A percentile compares a stretch with the other conserved stretches of the same genome.
phyloP scores from a whole-genome alignment of 2,888 invertebrate species.

The Ctenicera cuprea region DNA sequence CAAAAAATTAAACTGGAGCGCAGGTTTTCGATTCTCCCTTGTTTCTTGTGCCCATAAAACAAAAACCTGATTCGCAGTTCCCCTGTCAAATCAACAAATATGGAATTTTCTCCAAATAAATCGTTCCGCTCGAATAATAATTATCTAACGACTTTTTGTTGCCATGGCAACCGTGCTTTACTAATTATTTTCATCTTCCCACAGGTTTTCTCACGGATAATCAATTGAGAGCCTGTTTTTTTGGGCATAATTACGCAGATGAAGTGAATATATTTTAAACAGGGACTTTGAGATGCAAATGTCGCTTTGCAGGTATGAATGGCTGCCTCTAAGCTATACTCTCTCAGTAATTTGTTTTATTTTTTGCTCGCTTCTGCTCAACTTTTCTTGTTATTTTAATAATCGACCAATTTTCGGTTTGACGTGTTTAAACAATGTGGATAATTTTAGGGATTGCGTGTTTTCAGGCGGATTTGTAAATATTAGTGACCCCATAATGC shows the following conservation, averaged over 20 bases:
- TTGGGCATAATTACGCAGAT: slow-evolving; percentile 44
- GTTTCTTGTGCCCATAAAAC: slow-evolving; percentile 22
- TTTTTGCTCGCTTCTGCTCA: slow-evolving; percentile 27
- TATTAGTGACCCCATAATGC: not conserved
- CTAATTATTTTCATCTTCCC: slow-evolving; percentile 49
- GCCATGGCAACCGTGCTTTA: slow-evolving; percentile 40
- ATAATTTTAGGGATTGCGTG: slow-evolving; percentile 37
- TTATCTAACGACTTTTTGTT: slow-evolving; percentile 33
- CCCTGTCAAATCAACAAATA: slow-evolving; percentile 42
- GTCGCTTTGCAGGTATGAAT: slow-evolving; percentile 32
- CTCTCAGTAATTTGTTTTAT: slow-evolving; percentile 38
- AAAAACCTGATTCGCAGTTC: slow-evolving; percentile 8
- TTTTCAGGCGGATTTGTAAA: not conserved
- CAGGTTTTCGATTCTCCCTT: slow-evolving; percentile 6
- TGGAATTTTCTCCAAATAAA: slow-evolving; percentile 42
- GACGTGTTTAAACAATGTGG: slow-evolving; percentile 37
- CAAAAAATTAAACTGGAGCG: slow-evolving; percentile 35
- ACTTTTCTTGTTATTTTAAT: slow-evolving; percentile 36
- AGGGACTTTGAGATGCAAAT: slow-evolving; percentile 42
- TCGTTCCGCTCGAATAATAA: slow-evolving; percentile 39
- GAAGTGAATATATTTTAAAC: slow-evolving; percentile 40
- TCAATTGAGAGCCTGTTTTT: slow-evolving; percentile 43
- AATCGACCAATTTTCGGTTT: slow-evolving; percentile 36
- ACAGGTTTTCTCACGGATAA: slow-evolving; percentile 49
- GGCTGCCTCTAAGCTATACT: slow-evolving; percentile 33